Evolutionary conservation across 2,113 vertebrate genomes (phyloP), one percentile per base, ranked within the genome.

Genomic region (Perccottus glenii): DNA sequence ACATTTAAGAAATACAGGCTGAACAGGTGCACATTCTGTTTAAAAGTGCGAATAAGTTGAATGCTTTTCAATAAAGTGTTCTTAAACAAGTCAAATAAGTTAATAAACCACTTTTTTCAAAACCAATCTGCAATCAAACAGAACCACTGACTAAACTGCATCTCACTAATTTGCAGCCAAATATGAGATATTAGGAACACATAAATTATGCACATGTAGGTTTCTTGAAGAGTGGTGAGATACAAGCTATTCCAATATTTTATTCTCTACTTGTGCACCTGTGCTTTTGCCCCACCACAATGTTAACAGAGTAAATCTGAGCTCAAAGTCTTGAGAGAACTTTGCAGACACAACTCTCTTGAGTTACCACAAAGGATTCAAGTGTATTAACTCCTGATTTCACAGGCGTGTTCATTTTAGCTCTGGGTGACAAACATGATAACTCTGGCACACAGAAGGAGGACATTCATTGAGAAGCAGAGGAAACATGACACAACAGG

Each of bases 401-500:
- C 36, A 32, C 35, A 2, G 9, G 14, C n/a, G 3, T 9, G 4
- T 7, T 36, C 2, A 14, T n/a, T 55, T 55, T 1, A 36, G 36
- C n/a, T n/a, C 14, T 38, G 9, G 32, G 9, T n/a, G 15, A 40
- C n/a, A 57, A 47, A 15, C 15, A 64, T 53, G 9, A 0, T 38
- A 49, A 53, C 42, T 50, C 53, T 11, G 45, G 50, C 35, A 50
- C 36, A 12, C 5, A 36, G 6, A 56, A 81, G 61, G 43, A 84
- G 73, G 82, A 71, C 71, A 87, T 2, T 27, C 71, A 88, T 2
- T 27, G 6, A 58, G 51, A 57, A 2, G 60, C 55, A 1, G 5
- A 76, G 62, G 85, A 81, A 87, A 88, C 72, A 69, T 64, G 82
- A 87, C 82, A 78, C 73, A 82, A 62, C 59, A 75, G 51, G 49